A percentile compares a stretch with the other conserved stretches of the same genome.
phyloP scores from a whole-genome alignment of 1,140 invertebrate species.

The Zaprionus inermis region DNA sequence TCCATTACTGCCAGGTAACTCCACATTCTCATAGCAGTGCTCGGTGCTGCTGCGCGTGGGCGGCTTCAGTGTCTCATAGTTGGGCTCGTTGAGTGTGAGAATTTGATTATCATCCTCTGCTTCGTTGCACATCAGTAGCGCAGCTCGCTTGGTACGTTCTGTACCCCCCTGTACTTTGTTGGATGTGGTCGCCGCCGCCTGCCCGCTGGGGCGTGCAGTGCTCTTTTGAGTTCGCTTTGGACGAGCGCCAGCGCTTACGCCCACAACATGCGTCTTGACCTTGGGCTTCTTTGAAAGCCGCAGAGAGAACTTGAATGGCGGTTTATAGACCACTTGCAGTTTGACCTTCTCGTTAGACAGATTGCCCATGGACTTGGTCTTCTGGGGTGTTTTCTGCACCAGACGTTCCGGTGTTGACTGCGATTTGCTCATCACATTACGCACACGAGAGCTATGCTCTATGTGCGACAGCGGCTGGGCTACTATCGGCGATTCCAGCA shows the following conservation, averaged over 20 bases:
- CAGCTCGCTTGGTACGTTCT: slow-evolving; percentile 63
- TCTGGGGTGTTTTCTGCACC: slow-evolving; percentile 77
- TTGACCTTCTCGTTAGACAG: slow-evolving; percentile 87
- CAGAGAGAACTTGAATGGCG: slow-evolving; percentile 93
- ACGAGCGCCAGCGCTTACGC: slow-evolving; percentile 56
- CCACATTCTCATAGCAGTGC: slow-evolving; percentile 74
- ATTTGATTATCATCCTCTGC: slow-evolving; percentile 79
- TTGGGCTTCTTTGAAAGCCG: slow-evolving; percentile 89
- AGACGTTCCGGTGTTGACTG: slow-evolving; percentile 78
- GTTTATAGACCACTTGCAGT: slow-evolving; percentile 93
- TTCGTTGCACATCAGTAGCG: slow-evolving; percentile 72
- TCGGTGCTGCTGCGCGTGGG: slow-evolving; percentile 48
- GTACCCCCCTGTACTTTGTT: slow-evolving; percentile 50
- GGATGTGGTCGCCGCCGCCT: slow-evolving; percentile 11
- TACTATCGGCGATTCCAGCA: slow-evolving; percentile 88
- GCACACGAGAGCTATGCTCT: slow-evolving; percentile 85
- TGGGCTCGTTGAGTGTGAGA: slow-evolving; percentile 80
- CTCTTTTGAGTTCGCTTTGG: slow-evolving; percentile 62
- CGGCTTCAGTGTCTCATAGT: slow-evolving; percentile 79
- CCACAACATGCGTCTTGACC: slow-evolving; percentile 85
- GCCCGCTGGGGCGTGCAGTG: slow-evolving; percentile 41
- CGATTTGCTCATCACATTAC: slow-evolving; percentile 81
- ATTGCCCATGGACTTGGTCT: slow-evolving; percentile 79
- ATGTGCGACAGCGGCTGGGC: slow-evolving; percentile 86
- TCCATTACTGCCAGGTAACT: slow-evolving; percentile 51